phyloP scores from a whole-genome alignment of 2,113 vertebrate genomes.

The Rattus norvegicus region DNA sequence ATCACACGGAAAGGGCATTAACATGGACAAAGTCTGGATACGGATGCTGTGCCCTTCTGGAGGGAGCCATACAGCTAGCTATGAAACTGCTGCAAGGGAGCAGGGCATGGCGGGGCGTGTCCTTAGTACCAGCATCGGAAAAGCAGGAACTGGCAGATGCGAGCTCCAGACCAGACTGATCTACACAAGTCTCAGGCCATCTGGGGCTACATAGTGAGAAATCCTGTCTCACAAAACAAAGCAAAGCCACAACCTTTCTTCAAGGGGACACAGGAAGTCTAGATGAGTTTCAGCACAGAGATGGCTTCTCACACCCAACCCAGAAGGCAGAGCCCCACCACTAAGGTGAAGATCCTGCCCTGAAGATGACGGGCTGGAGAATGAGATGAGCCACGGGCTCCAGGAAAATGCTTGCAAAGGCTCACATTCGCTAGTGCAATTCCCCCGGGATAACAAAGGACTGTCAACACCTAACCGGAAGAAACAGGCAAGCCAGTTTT shows the following conservation, averaged over 20 bases:
- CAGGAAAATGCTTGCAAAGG: neutral
- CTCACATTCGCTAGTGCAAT: neutral
- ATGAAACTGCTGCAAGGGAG: neutral
- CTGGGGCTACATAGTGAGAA: neutral
- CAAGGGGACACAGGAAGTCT: neutral
- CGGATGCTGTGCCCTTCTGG: neutral
- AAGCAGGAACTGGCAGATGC: neutral
- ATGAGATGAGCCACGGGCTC: neutral
- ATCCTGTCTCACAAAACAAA: neutral
- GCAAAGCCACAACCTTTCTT: neutral
- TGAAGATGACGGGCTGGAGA: neutral
- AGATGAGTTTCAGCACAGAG: neutral
- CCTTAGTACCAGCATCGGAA: neutral
- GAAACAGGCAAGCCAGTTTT: neutral
- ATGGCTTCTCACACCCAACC: neutral
- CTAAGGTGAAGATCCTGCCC: neutral
- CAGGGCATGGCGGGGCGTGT: neutral
- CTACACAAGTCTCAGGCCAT: neutral
- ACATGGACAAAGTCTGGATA: neutral
- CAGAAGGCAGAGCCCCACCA: neutral
- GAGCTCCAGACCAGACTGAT: neutral
- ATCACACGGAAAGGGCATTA: neutral
- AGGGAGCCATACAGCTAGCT: neutral
- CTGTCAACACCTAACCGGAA: neutral
- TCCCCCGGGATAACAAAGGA: neutral